A percentile compares a stretch with the other conserved stretches of the same genome.
Evolutionary conservation across 53 echinoderm and acorn worm genomes (phyloP).

Genomic region (Holothuria leucospilota): DNA sequence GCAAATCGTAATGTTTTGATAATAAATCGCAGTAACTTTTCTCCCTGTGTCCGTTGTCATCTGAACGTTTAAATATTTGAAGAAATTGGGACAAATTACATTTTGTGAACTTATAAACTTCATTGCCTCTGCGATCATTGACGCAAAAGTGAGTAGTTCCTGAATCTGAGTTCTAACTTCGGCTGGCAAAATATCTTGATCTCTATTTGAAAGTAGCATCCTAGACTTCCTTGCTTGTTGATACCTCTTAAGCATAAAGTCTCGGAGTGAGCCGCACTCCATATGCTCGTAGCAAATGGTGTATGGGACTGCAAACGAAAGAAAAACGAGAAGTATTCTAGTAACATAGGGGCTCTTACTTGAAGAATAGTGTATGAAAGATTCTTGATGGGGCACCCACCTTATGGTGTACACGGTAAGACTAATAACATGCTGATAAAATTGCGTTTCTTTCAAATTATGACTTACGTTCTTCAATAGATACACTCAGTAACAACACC

Average conservation of each 20-base stretch:
- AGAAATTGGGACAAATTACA: too few species aligned
- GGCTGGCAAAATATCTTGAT: background rate
- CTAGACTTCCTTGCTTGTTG: background rate
- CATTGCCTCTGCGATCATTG: background rate
- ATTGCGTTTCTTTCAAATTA: background rate
- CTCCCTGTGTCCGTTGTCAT: too few species aligned
- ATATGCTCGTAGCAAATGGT: background rate
- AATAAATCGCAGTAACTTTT: too few species aligned
- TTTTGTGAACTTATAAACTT: background rate
- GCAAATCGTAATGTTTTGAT: too few species aligned
- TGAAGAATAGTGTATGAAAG: too few species aligned
- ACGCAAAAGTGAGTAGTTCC: background rate
- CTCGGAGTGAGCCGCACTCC: constrained; percentile 16
- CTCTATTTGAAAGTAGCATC: too few species aligned
- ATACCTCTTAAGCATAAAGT: background rate
- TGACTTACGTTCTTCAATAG: background rate
- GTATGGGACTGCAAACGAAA: constrained; percentile 11
- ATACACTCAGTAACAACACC: background rate
- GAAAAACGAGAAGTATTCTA: too few species aligned
- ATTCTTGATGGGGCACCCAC: too few species aligned
- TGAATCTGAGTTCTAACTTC: background rate
- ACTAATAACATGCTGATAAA: too few species aligned
- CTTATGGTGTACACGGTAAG: too few species aligned
- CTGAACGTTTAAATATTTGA: too few species aligned
- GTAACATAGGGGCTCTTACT: too few species aligned